Conservation (phyloP, 2,113 vertebrate species). For the Colaptes auratus region DNA sequence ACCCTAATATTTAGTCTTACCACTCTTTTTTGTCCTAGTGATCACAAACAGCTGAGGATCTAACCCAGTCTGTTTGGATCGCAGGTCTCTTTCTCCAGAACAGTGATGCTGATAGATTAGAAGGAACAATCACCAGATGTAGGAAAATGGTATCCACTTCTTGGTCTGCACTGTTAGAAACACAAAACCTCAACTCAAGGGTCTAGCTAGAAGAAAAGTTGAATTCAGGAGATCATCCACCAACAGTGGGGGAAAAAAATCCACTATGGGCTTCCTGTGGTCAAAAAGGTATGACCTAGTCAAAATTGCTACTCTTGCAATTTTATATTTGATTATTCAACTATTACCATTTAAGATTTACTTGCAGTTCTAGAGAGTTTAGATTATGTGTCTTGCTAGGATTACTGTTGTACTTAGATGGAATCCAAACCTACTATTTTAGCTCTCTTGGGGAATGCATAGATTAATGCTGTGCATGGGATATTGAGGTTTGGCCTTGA, state of each 20-base stretch:
- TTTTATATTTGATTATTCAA: neutral
- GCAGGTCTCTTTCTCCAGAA: neutral
- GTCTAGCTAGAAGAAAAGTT: neutral
- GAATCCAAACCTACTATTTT: neutral
- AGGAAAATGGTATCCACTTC: neutral
- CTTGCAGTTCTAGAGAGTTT: neutral
- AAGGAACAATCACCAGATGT: neutral
- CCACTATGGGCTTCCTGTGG: neutral
- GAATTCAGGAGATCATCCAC: neutral
- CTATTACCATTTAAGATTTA: neutral
- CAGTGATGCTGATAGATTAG: neutral
- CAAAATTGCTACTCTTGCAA: neutral
- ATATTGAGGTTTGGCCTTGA: neutral
- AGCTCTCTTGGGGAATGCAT: neutral
- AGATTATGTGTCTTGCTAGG: neutral
- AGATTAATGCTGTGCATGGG: neutral
- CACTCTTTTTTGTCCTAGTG: neutral
- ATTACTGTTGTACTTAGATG: neutral
- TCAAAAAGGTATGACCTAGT: neutral
- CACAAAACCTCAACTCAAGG: neutral
- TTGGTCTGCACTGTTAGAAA: neutral
- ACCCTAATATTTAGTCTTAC: neutral
- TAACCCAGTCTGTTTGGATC: neutral
- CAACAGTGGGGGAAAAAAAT: neutral
- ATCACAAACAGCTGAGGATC: neutral